Evolutionary conservation across 2,888 invertebrate genomes (phyloP), one percentile per base, ranked within the genome.

Genomic region (Mongoloraphidia duomilia): DNA sequence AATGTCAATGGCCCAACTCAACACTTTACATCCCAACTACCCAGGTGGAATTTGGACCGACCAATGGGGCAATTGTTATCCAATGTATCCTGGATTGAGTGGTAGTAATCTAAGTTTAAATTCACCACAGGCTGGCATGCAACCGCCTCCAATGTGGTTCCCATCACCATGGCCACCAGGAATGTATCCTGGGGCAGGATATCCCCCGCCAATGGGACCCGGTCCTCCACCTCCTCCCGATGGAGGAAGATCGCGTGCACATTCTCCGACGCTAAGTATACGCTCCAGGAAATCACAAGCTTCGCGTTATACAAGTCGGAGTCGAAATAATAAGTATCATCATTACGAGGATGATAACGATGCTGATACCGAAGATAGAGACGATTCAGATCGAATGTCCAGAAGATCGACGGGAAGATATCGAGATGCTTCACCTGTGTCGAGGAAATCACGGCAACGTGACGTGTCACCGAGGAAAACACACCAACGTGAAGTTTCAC

Each of bases 1-100:
- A 0, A 82, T 82, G 58, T 83, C 83, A 0, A 74, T 82, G 74
- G 81, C 82, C 0, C 82, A 82, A 46, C 60, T 84, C 8, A 77
- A 77, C 59, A 26, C 5, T 26, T 26, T 26, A 26, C 79, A 77
- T 55, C 73, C 74, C 34, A 71, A 72, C 43, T 71, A 67, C 56
- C 68, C 64, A 52, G 61, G 62, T 33, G 60, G 63, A 55, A 60
- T 57, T 47, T 61, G 65, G 65, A 53, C 60, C 58, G 65, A 60
- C 54, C 65, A 60, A 56, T 66, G 68, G 62, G 58, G 61, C 41
- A 60, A 61, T 39, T 57, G 60, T 51, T 33, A 51, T 48, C 63
- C 60, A 53, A 63, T 63, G 44, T 57, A 58, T 14, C 61, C 60
- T 44, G 56, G 59, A 45, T 13, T 67, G 3, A 69, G 70, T 49